Conservation (phyloP, 2,113 vertebrate genomes). For the Malaclemys terrapin region DNA sequence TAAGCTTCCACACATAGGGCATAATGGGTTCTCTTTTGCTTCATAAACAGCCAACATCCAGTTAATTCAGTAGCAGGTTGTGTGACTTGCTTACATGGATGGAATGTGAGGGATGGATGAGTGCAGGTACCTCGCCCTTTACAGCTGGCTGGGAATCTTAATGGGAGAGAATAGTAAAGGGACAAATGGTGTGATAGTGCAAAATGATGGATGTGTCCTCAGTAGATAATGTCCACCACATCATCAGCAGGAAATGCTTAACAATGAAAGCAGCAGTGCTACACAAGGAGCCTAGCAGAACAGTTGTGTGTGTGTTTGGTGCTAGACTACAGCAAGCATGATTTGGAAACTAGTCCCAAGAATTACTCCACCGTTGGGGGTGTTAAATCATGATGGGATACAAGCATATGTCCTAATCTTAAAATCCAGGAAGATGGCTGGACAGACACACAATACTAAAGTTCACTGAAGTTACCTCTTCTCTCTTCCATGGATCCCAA, state of each 20-base stretch:
- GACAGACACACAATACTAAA: neutral
- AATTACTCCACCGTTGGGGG: accelerated
- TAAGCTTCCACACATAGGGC: neutral
- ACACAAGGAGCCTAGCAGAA: neutral
- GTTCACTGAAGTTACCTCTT: neutral
- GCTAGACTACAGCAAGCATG: neutral
- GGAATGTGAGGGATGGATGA: neutral
- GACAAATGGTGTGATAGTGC: neutral
- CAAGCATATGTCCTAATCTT: neutral
- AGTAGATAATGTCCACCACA: neutral
- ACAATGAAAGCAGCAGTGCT: accelerated
- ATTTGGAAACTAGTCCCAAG: neutral
- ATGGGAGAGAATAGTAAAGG: accelerated
- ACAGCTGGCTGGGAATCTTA: neutral
- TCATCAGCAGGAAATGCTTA: neutral
- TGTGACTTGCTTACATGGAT: neutral
- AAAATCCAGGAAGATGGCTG: neutral
- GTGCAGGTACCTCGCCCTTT: neutral
- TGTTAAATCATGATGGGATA: neutral
- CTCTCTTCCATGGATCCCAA: neutral
- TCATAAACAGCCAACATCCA: neutral
- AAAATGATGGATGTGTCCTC: neutral
- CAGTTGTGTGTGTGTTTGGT: neutral
- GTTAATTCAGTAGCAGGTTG: neutral
- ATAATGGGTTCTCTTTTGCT: neutral